phyloP scores from a whole-genome alignment of 92 coral and sea anemone species.

The Heliopora coerulea region DNA sequence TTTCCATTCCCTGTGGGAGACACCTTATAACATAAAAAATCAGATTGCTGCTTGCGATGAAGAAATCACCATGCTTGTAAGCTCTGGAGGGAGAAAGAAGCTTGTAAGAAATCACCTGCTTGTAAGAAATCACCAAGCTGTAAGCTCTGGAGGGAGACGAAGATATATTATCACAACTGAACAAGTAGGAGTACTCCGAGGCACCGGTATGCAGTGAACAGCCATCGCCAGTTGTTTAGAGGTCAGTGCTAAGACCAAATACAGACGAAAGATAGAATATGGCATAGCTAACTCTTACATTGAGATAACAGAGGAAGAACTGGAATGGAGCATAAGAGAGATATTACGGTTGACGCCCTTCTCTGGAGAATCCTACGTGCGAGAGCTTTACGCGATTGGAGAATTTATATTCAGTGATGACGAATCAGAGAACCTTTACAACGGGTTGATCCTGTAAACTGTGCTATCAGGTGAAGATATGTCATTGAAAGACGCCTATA shows the following conservation, averaged over 20 bases:
- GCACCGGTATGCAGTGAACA: conserved; percentile 49
- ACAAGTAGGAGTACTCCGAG: conserved; percentile 47
- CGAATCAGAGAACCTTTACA: conserved; percentile 33
- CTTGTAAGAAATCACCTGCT: no score
- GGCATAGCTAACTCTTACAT: conserved; percentile 29
- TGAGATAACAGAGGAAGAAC: conserved; percentile 27
- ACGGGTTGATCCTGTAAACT: conserved; percentile 46
- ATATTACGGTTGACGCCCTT: conserved; percentile 45
- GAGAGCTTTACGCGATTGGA: conserved; percentile 43
- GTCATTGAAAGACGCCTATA: conserved; percentile 38
- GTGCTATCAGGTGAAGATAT: conserved; percentile 35
- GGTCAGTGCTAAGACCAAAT: conserved; percentile 37
- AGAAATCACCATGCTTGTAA: conserved; percentile 17
- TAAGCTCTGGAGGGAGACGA: conserved; percentile 49
- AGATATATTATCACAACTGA: conserved; percentile 44
- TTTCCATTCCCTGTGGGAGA: conserved; percentile 27
- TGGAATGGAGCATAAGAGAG: conserved; percentile 10
- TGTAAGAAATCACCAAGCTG: no score
- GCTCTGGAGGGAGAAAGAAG: no score
- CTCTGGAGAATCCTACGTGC: conserved; percentile 52
- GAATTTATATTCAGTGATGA: conserved; percentile 44
- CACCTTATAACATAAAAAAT: conserved; percentile 3
- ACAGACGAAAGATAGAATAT: conserved; percentile 50
- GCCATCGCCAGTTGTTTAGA: conserved; percentile 46
- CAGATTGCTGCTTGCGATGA: conserved; percentile 16